A percentile compares a stretch with the other conserved stretches of the same genome.
These are phyloP conservation scores for Hemiscyllium ocellatum DNA, from an alignment of 2,113 vertebrate genomes.

Conservation along the genomic window DNA sequence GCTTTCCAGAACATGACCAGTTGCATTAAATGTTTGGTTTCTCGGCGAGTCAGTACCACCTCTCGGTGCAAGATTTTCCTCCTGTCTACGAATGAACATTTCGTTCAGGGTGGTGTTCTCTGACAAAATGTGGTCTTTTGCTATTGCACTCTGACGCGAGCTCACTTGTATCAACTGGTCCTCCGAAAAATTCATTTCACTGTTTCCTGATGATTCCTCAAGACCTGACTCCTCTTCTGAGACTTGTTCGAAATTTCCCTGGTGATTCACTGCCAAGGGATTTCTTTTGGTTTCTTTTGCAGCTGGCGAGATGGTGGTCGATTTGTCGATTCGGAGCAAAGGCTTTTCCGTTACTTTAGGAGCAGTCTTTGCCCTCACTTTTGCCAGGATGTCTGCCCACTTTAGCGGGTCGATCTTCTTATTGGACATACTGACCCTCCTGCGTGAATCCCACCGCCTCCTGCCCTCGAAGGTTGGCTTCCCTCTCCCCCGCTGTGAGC, in stretches of 20 bases:
- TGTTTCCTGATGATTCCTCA: slow-evolving; percentile 55
- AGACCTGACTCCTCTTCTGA: background rate
- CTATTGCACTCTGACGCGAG: background rate
- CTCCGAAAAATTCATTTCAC: slow-evolving; percentile 40
- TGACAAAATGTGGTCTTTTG: background rate
- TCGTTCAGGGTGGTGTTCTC: background rate
- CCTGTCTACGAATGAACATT: background rate
- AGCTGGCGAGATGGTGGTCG: slow-evolving; percentile 29
- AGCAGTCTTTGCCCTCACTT: slow-evolving; percentile 66
- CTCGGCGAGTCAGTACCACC: background rate
- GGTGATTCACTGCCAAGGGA: background rate
- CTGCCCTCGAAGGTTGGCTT: slow-evolving; percentile 56
- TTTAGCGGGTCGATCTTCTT: slow-evolving; percentile 76
- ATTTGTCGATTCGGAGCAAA: slow-evolving; percentile 43
- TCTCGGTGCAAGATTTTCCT: background rate
- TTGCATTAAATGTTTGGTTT: background rate
- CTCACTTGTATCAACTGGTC: slow-evolving; percentile 49
- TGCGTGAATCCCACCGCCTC: slow-evolving; percentile 56
- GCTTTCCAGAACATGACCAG: background rate
- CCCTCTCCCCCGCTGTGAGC: slow-evolving; percentile 45
- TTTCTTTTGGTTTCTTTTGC: background rate
- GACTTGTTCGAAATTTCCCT: background rate
- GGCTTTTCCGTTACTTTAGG: slow-evolving; percentile 45
- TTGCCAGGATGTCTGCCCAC: slow-evolving; percentile 82
- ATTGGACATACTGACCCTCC: slow-evolving; percentile 65